Conservation (phyloP, 2,113 vertebrate species). For the Hippocampus comes region DNA sequence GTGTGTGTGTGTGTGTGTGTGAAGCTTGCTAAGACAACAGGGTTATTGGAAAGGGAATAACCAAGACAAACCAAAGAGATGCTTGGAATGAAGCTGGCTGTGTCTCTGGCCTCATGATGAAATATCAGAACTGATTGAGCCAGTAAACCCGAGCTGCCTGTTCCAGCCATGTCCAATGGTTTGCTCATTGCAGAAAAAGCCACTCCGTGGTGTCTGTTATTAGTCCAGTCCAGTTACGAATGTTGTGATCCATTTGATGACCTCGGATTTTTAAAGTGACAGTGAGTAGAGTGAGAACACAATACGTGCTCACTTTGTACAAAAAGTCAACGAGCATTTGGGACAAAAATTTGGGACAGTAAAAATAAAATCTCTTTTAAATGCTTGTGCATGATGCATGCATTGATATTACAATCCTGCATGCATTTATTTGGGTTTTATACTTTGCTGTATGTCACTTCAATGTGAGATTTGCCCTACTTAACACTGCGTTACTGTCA, state of each 20-base stretch:
- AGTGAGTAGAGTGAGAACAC: constrained; percentile 8
- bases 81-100: constrained; percentile 35
- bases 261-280: constrained; percentile 38
- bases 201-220: constrained; percentile 28
- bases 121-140: constrained; percentile 1
- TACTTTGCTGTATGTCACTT: constrained; percentile 24
- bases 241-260: constrained; percentile 42
- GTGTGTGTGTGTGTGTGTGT: constrained; percentile 8
- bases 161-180: constrained; percentile 56
- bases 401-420: constrained; percentile 24
- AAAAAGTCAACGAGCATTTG: constrained; percentile 4
- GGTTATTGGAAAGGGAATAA: constrained; percentile 16
- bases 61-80: constrained; percentile 39
- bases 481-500: not conserved
- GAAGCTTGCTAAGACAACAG: constrained; percentile 4
- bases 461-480: constrained; percentile 53
- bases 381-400: constrained; percentile 53
- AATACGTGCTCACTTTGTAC: constrained; percentile 24
- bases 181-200: constrained; percentile 44
- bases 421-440: constrained; percentile 23
- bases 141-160: constrained; percentile 3
- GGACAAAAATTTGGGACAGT: not conserved
- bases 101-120: constrained; percentile 1
- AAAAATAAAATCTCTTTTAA: constrained; percentile 18
- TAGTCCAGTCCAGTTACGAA: constrained; percentile 33